Evolutionary conservation across 1,140 invertebrate genomes (phyloP), one percentile per base, ranked within the genome.

Genomic region (Heterodera carotae): DNA sequence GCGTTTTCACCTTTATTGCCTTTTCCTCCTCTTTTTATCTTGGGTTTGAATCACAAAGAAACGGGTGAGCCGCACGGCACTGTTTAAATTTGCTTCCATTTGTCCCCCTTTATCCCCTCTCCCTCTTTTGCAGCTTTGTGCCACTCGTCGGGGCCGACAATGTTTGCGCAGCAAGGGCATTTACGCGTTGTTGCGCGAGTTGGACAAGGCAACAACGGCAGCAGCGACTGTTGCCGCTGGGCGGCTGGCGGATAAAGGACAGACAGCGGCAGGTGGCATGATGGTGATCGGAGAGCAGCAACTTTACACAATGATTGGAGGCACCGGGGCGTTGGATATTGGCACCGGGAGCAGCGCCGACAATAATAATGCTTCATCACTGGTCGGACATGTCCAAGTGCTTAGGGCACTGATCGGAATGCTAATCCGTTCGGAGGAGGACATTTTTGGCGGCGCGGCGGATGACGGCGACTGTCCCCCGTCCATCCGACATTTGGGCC

Each of bases 171-270:
- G 43, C 25, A 77, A 80, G 53, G 79, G 69, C 33, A 53, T 80
- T 64, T 80, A 80, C 34, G 62, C 79, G 10, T 60, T 80, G n/a
- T 29, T 80, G 39, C 80, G 79, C 22, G 79, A 80, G 78, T 34
- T 80, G 53, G 79, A 80, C 53, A 81, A 64, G 25, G 78, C 77
- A 31, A 75, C 31, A 22, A 36, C 25, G n/a, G 39, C 39, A n/a
- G n/a, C n/a, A n/a, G n/a, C n/a, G n/a, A n/a, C n/a, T n/a, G n/a
- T n/a, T n/a, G n/a, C n/a, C n/a, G n/a, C n/a, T n/a, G n/a, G n/a
- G n/a, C n/a, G n/a, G n/a, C n/a, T n/a, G n/a, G 53, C 68, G 73
- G 72, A 33, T 43, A 4, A 39, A 4, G 43, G 4, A 25, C 72
- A 75, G 33, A 39, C 10, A n/a, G n/a, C n/a, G n/a, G n/a, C 39